A percentile compares a stretch with the other conserved stretches of the same genome.
Conservation (phyloP, 2,888 invertebrate genomes). For the Meliscaeva auricollis region DNA sequence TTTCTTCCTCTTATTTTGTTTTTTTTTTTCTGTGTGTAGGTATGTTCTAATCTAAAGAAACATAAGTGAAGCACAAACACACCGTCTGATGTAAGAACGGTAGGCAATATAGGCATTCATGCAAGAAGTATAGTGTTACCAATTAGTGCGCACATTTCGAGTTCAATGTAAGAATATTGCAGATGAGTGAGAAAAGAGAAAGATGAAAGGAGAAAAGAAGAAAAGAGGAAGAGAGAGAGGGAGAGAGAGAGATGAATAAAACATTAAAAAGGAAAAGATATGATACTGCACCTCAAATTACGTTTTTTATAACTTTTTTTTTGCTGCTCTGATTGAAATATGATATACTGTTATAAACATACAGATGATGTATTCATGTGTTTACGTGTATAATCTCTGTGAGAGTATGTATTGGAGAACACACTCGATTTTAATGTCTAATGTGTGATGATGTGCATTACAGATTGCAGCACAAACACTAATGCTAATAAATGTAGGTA, state of each 20-base stretch:
- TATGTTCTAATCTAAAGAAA: constrained; percentile 39
- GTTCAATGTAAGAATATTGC: constrained; percentile 63
- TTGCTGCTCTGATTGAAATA: constrained; percentile 52
- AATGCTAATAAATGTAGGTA: constrained; percentile 2
- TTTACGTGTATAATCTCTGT: neutral
- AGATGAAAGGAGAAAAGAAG: neutral
- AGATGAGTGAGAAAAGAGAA: constrained; percentile 27
- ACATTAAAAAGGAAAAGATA: neutral
- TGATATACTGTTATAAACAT: constrained; percentile 51
- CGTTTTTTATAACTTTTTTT: constrained; percentile 28
- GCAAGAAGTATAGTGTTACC: constrained; percentile 69
- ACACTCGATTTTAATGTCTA: neutral
- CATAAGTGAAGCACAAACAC: constrained; percentile 42
- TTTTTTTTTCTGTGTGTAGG: constrained; percentile 3
- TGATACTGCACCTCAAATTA: constrained; percentile 56
- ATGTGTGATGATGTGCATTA: constrained; percentile 12
- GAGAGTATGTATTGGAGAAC: neutral
- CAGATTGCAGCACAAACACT: neutral
- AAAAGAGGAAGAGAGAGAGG: neutral
- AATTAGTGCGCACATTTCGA: constrained; percentile 72
- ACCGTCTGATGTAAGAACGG: constrained; percentile 71
- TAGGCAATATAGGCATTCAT: constrained; percentile 64
- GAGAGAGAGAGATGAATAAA: neutral
- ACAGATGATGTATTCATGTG: constrained; percentile 28
- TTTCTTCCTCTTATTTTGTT: neutral